Evolutionary conservation across 1,140 invertebrate genomes (phyloP).

Genomic region (Drosophila suzukii): DNA sequence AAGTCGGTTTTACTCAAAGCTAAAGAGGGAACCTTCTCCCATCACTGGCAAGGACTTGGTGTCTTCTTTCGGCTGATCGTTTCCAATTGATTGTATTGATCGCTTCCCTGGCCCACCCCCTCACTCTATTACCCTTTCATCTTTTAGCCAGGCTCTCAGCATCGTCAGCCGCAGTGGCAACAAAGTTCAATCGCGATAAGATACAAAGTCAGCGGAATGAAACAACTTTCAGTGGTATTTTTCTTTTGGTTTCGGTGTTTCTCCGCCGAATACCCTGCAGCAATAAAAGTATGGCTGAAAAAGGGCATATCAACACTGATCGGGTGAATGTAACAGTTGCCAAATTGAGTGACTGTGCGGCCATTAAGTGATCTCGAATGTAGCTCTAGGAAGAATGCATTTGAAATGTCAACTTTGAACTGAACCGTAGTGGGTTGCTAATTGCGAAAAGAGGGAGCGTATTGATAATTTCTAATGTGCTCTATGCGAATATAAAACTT

Average conservation of each 20-base stretch:
- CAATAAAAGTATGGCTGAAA: conserved; percentile 36
- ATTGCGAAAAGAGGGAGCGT: neutral
- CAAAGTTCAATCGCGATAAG: conserved; percentile 79
- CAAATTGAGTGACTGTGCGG: conserved; percentile 38
- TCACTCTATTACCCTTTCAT: conserved; percentile 15
- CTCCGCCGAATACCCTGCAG: conserved; percentile 65
- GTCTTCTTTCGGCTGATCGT: conserved; percentile 55
- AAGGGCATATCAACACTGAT: conserved; percentile 60
- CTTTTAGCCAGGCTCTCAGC: conserved; percentile 17
- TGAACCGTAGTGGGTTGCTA: neutral
- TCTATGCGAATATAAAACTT: neutral
- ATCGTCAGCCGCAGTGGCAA: conserved; percentile 61
- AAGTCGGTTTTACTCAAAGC: neutral
- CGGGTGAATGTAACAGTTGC: conserved; percentile 59
- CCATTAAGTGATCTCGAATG: conserved; percentile 33
- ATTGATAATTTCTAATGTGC: neutral
- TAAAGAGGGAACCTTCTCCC: neutral
- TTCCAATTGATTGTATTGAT: conserved; percentile 63
- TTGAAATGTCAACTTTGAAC: conserved; percentile 42
- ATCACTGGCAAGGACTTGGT: conserved; percentile 28
- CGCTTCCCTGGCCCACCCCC: conserved; percentile 17
- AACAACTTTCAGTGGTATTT: conserved; percentile 45
- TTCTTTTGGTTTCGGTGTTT: conserved; percentile 10
- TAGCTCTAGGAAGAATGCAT: conserved; percentile 28
- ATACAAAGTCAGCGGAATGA: conserved; percentile 46